Evolutionary conservation across 2,888 invertebrate genomes (phyloP).

Genomic region (Digitonthophagus gazella): DNA sequence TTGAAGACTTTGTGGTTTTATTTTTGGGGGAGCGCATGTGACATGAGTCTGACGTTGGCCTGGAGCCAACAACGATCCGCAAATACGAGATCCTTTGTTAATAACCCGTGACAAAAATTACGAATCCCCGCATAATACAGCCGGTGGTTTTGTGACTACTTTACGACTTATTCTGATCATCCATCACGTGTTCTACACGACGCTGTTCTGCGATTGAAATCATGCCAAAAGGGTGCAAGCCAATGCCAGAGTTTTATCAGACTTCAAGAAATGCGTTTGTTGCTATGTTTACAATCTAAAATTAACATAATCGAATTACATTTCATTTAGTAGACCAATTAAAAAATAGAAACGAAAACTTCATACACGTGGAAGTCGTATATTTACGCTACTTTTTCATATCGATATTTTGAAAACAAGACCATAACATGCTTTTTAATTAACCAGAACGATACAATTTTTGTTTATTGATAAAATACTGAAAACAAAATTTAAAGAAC

Average conservation of each 20-base stretch:
- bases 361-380: neutral
- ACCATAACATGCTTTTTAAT: too few relatives aligned
- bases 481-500: neutral
- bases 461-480: neutral
- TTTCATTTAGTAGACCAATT: neutral
- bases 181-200: constrained; percentile 1
- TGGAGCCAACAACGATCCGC: neutral
- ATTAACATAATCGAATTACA: neutral
- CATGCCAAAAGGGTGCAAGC: neutral
- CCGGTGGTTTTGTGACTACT: neutral
- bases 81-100: constrained; percentile 3
- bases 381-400: neutral
- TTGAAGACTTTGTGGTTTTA: neutral
- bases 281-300: neutral
- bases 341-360: too few relatives aligned
- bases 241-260: neutral
- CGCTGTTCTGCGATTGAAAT: neutral
- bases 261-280: neutral
- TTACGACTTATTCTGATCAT: constrained; percentile 1
- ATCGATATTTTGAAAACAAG: neutral
- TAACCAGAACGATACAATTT: neutral
- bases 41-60: constrained; percentile 2
- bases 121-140: neutral
- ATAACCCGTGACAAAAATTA: constrained; percentile 15
- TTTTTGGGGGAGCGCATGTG: constrained; percentile 7